Evolutionary conservation across 2,113 vertebrate genomes (phyloP), one percentile per base, ranked within the genome.

Genomic region (Ancistrus triradiatus): DNA sequence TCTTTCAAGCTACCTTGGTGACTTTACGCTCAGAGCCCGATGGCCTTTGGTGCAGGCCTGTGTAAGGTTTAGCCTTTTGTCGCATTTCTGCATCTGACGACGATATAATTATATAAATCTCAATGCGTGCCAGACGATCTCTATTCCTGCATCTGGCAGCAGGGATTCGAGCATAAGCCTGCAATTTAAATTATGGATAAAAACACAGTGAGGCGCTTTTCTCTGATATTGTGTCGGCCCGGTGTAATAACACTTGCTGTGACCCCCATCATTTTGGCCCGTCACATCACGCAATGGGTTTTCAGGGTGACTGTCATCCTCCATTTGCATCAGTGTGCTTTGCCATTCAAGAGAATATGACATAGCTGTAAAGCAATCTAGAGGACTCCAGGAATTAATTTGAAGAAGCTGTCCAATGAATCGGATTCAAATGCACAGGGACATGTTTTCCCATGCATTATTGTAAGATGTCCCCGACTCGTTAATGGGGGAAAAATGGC

Each of bases 361-460:
- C 91, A 91, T 87, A 91, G 91, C 87, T 89, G 88, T 92, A 89
- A 88, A 91, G 92, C 92, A 96, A 95, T 95, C 92, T 87, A 90
- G 90, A 89, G 90, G 86, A 93, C 89, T 89, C 88, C 92, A 90
- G 91, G 90, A 91, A 95, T 97, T 98, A 92, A 97, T 96, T 96
- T 93, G 91, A 88, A 91, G 90, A 92, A 87, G 88, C 91, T 90
- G 90, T 92, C 89, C 89, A 86, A 91, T 92, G 92, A 90, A 95
- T 91, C 90, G 85, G 86, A 90, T 91, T 95, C 91, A 92, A 89
- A 92, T 90, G 88, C 89, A 92, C 85, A 88, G 82, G 86, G 87
- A 74, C 63, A 31, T 77, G 70, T 71, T 60, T 74, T 72, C 61
- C 68, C 49, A 46, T 67, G 67, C 62, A 50, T 71, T 51, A 73